Evolutionary conservation across 2,113 vertebrate genomes (phyloP).

Genomic region (Sorex fumeus): DNA sequence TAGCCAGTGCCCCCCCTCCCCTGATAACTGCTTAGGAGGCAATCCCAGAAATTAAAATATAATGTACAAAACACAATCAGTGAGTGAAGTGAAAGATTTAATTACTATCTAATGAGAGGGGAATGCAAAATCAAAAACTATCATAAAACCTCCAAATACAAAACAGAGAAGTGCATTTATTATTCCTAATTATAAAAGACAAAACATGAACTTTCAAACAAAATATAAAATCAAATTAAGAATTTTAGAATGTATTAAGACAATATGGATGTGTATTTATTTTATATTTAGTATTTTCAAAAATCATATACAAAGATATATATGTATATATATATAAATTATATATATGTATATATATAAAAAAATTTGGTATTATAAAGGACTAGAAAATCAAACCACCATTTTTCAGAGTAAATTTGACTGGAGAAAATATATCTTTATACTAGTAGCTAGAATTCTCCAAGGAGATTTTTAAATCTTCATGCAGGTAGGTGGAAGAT

Average conservation of each 20-base stretch:
- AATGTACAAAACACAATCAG: neutral
- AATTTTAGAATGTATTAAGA: neutral
- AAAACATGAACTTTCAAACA: neutral
- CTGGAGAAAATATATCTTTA: constrained; percentile 43
- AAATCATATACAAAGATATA: too few relatives aligned
- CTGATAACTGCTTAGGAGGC: too few relatives aligned
- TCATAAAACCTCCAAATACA: neutral
- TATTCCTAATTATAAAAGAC: neutral
- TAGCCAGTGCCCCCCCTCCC: too few relatives aligned
- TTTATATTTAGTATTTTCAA: neutral
- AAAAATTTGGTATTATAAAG: neutral
- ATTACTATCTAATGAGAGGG: neutral
- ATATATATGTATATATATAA: too few relatives aligned
- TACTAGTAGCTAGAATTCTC: constrained; percentile 51
- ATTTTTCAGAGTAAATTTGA: constrained; percentile 18
- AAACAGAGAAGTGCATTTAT: neutral
- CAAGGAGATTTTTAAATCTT: constrained; percentile 53
- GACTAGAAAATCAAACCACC: constrained; percentile 33
- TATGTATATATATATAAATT: too few relatives aligned
- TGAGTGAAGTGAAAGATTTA: neutral
- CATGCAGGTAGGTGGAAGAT: constrained; percentile 64
- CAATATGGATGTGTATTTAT: neutral
- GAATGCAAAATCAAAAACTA: neutral
- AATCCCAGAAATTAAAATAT: neutral
- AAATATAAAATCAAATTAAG: neutral